Conservation (phyloP, 2,797 vertebrate species). For the Glossophaga mutica region DNA sequence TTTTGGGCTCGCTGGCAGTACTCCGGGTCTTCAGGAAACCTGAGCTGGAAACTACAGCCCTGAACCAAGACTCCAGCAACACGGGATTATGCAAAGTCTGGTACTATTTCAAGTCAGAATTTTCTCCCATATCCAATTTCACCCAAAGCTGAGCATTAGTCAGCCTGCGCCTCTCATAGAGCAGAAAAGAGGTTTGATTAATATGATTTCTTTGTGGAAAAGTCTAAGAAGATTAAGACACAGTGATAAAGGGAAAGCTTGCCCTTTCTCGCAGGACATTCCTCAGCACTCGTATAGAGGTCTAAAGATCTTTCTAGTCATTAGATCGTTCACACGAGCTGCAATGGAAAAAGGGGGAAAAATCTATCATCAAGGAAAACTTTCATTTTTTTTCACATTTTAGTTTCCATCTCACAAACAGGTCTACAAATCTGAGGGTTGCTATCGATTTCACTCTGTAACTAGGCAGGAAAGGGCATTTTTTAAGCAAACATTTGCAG, state of each 20-base stretch:
- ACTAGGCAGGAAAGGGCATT: conserved; percentile 76
- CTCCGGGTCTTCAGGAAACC: conserved; percentile 36
- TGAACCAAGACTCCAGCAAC: conserved; percentile 70
- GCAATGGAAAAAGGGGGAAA: conserved; percentile 73
- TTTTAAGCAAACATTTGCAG: conserved; percentile 79
- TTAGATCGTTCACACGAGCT: conserved; percentile 76
- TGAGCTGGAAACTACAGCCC: conserved; percentile 53
- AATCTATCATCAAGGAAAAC: conserved; percentile 74
- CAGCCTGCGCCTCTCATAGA: conserved; percentile 80
- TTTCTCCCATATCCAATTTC: conserved; percentile 83
- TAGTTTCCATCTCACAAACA: conserved; percentile 74
- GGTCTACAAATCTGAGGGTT: conserved; percentile 81
- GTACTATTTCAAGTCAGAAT: conserved; percentile 82
- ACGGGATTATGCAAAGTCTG: conserved; percentile 78
- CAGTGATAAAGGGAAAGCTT: conserved; percentile 75
- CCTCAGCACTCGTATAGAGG: conserved; percentile 65
- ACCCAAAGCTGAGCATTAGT: conserved; percentile 81
- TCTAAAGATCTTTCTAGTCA: conserved; percentile 75
- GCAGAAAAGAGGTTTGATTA: conserved; percentile 85
- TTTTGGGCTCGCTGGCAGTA: background rate
- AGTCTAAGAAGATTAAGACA: conserved; percentile 85
- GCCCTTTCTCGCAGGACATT: conserved; percentile 80
- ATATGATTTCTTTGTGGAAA: conserved; percentile 83
- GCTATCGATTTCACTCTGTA: conserved; percentile 77
- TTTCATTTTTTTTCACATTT: conserved; percentile 74